A percentile compares a stretch with the other conserved stretches of the same genome.
phyloP scores from a whole-genome alignment of 2,113 vertebrate genomes.

The Rhabdornis inornatus region DNA sequence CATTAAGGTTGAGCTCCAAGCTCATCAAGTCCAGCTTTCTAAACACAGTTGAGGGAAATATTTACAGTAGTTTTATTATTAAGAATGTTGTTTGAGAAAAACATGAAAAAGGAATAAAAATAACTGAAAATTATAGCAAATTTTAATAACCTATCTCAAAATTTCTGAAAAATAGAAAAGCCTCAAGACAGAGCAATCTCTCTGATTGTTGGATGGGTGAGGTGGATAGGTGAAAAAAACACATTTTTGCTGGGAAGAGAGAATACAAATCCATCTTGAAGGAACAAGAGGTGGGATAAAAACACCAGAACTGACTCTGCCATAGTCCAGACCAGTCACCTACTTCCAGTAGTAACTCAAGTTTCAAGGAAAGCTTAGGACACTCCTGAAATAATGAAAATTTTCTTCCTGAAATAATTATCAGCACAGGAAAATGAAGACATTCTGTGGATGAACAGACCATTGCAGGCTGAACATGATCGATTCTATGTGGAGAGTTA shows the following conservation, averaged over 20 bases:
- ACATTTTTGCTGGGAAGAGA: not conserved
- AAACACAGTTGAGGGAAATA: not conserved
- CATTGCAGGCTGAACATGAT: not conserved
- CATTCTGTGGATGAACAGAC: not conserved
- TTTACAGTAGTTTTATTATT: not conserved
- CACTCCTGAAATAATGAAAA: not conserved
- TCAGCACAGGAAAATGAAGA: not conserved
- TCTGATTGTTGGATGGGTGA: not conserved
- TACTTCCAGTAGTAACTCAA: not conserved
- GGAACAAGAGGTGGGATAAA: not conserved
- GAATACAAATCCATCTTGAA: not conserved
- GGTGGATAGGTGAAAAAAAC: too few species aligned
- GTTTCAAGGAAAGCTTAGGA: not conserved
- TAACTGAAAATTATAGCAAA: not conserved
- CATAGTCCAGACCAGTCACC: not conserved
- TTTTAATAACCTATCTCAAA: not conserved
- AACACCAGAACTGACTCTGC: not conserved
- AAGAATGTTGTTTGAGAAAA: not conserved
- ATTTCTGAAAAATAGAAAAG: not conserved
- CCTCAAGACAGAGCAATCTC: rapidly evolving
- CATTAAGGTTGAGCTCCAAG: not conserved
- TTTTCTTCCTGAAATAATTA: not conserved
- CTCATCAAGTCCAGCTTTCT: not conserved
- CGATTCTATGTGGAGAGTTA: not conserved
- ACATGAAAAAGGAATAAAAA: not conserved